These are phyloP conservation scores for Bilobella aurantiaca DNA, from an alignment of 1,140 invertebrate species.

Conservation along the genomic window DNA sequence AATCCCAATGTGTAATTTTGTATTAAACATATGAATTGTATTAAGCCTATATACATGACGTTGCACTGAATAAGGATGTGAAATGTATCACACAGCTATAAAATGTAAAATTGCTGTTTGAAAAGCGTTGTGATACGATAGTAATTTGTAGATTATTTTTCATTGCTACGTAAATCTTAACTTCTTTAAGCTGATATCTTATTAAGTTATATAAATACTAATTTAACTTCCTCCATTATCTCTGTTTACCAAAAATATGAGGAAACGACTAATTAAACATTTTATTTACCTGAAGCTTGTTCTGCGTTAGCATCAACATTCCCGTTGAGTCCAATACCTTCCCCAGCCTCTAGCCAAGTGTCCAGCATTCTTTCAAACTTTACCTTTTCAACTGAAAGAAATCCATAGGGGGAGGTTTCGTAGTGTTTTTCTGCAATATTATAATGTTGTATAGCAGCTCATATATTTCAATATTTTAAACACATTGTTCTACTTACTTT, in stretches of 20 bases:
- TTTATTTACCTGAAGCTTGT: slow-evolving; percentile 21
- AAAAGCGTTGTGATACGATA: too few relatives aligned
- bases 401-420: slow-evolving; percentile 17
- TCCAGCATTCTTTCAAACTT: slow-evolving; percentile 33
- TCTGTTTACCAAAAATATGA: too few relatives aligned
- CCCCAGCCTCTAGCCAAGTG: slow-evolving; percentile 45
- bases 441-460: not conserved
- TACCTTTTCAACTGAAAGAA: slow-evolving; percentile 17
- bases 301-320: slow-evolving; percentile 46
- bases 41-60: too few relatives aligned
- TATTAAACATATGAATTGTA: not conserved
- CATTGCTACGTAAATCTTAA: too few relatives aligned
- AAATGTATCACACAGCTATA: too few relatives aligned
- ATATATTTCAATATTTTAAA: not conserved
- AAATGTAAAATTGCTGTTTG: too few relatives aligned
- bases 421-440: slow-evolving; percentile 26
- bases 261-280: too few relatives aligned
- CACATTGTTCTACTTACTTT: not conserved
- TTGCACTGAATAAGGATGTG: too few relatives aligned
- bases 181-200: too few relatives aligned
- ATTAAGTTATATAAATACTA: not conserved
- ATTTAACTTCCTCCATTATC: too few relatives aligned
- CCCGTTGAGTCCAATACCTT: slow-evolving; percentile 44
- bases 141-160: too few relatives aligned
- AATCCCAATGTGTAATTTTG: too few relatives aligned